Conservation (phyloP, 2,113 vertebrate genomes). For the Marcusenius ussheri region DNA sequence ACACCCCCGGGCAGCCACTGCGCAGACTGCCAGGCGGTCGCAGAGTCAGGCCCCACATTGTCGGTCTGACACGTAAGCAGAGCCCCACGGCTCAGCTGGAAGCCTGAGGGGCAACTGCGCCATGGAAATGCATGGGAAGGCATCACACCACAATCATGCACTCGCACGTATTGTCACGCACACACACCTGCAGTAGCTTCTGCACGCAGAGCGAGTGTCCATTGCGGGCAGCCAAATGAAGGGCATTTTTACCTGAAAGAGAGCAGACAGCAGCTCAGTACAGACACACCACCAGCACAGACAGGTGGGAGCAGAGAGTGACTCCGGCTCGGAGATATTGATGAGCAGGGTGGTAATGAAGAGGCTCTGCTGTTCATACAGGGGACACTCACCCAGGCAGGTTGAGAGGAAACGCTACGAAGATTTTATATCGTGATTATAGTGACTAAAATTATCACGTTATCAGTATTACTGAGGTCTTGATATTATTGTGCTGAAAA, state of each 20-base stretch:
- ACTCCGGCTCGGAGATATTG: neutral
- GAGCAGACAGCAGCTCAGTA: conserved; percentile 17
- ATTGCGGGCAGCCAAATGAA: conserved; percentile 85
- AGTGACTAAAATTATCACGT: neutral
- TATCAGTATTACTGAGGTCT: neutral
- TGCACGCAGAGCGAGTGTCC: conserved; percentile 86
- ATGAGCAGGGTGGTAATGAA: neutral
- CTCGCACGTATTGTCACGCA: neutral
- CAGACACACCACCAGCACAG: neutral
- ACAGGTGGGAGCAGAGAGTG: neutral
- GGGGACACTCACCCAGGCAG: neutral
- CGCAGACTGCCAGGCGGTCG: conserved; percentile 39
- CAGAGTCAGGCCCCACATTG: conserved; percentile 54
- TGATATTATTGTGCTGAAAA: neutral
- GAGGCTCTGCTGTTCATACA: neutral
- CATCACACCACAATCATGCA: neutral
- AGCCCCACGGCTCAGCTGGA: neutral
- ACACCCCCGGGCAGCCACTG: conserved; percentile 49
- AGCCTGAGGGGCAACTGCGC: neutral
- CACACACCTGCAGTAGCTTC: conserved; percentile 83
- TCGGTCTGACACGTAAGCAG: conserved; percentile 23
- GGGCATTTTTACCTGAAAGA: conserved; percentile 78
- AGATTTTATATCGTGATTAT: neutral
- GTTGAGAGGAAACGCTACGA: neutral
- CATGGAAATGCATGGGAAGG: neutral